These are phyloP conservation scores for Drosophila mettleri DNA, from an alignment of 2,888 invertebrate species.

Conservation along the genomic window DNA sequence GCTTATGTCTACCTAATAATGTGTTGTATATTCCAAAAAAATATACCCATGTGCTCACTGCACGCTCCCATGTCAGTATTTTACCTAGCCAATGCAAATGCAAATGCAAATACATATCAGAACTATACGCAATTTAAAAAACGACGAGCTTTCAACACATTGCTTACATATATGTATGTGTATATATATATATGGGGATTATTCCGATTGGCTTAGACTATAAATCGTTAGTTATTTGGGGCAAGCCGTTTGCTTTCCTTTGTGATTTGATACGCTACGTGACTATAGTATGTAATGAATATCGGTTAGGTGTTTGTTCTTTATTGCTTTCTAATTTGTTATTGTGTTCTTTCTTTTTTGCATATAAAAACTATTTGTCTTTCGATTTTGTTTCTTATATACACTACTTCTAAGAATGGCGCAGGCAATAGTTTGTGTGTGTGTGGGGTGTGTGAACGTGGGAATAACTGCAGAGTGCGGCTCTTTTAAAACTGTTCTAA, in stretches of 20 bases:
- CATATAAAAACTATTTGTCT: conserved; percentile 74
- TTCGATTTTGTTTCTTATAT: conserved; percentile 60
- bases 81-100: conserved; percentile 49
- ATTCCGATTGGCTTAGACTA: conserved; percentile 39
- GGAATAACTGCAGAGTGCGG: not conserved
- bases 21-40: conserved; percentile 70
- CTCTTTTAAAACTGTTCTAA: conserved; percentile 12
- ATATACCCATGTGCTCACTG: conserved; percentile 60
- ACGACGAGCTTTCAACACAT: conserved; percentile 44
- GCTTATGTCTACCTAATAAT: conserved; percentile 54
- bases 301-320: conserved; percentile 43
- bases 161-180: conserved; percentile 8
- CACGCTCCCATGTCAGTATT: conserved; percentile 53
- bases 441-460: conserved; percentile 6
- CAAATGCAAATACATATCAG: conserved; percentile 46
- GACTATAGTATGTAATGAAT: conserved; percentile 59
- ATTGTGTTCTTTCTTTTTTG: no score
- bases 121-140: conserved; percentile 48
- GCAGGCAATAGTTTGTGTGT: conserved; percentile 47
- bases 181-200: conserved; percentile 21
- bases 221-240: conserved; percentile 30
- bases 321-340: conserved; percentile 68
- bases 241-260: conserved; percentile 59
- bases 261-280: conserved; percentile 63
- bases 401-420: conserved; percentile 66